A percentile compares a stretch with the other conserved stretches of the same genome.
Evolutionary conservation across 1,140 invertebrate genomes (phyloP).

Genomic region (Lasaia peninsularis): DNA sequence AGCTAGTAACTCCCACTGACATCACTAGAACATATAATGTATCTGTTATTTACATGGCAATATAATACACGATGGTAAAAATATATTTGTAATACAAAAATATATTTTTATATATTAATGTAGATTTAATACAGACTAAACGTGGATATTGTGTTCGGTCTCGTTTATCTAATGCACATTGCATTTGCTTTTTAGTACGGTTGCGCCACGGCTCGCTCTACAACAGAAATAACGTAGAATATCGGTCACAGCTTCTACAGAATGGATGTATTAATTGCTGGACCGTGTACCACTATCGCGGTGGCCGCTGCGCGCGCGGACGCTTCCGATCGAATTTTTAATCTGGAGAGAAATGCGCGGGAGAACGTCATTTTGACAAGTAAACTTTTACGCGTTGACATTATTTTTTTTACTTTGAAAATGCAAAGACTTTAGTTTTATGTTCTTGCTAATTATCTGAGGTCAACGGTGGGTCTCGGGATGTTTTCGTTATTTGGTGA

Average conservation of each 20-base stretch:
- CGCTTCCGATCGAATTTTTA: constrained; percentile 53
- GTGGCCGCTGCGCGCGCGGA: constrained; percentile 59
- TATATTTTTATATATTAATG: neutral
- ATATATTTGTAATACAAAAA: too few species aligned
- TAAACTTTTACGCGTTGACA: constrained; percentile 17
- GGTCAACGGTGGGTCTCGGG: constrained; percentile 39
- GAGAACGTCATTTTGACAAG: constrained; percentile 34
- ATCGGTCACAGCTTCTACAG: constrained; percentile 70
- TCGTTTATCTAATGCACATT: constrained; percentile 71
- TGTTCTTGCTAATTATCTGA: constrained; percentile 25
- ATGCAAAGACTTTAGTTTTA: constrained; percentile 14
- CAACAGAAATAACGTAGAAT: constrained; percentile 74
- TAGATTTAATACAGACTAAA: too few species aligned
- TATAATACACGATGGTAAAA: too few species aligned
- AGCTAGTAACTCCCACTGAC: neutral
- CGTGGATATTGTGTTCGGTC: constrained; percentile 35
- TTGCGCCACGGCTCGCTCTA: constrained; percentile 57
- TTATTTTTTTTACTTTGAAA: constrained; percentile 29
- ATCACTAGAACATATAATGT: too few species aligned
- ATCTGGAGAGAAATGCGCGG: constrained; percentile 45
- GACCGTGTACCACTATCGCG: constrained; percentile 62
- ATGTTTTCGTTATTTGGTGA: constrained; percentile 46
- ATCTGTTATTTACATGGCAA: too few species aligned
- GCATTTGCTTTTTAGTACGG: constrained; percentile 70
- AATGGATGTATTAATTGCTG: constrained; percentile 67